Percentiles rank a stretch among this genome's conserved stretches.
These are phyloP conservation scores for Ophraella communa DNA, from an alignment of 2,888 invertebrate genomes.

Conservation along the genomic window DNA sequence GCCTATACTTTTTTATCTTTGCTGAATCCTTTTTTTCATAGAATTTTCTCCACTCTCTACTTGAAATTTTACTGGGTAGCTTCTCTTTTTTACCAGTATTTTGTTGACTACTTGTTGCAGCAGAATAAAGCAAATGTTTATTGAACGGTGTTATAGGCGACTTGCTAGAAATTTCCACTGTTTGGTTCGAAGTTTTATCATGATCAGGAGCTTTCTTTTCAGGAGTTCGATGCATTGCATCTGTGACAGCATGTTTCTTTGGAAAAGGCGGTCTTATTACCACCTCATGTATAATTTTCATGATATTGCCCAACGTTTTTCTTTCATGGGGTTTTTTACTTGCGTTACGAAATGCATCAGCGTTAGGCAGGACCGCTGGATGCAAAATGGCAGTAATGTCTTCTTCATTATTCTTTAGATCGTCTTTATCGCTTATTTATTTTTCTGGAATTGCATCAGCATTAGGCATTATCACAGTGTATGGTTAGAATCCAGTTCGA, in stretches of 20 bases:
- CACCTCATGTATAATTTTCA: neutral
- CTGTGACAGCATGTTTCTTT: neutral
- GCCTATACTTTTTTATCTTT: too few relatives aligned
- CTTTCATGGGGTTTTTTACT: neutral
- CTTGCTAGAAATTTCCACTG: neutral
- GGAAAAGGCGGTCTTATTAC: too few relatives aligned
- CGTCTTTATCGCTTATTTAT: neutral
- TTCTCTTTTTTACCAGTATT: too few relatives aligned
- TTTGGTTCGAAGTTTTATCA: neutral
- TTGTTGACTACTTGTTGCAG: too few relatives aligned
- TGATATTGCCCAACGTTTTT: neutral
- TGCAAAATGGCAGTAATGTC: neutral
- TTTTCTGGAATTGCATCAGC: neutral
- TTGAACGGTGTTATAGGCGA: neutral
- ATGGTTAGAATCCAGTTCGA: too few relatives aligned
- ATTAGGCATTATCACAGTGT: too few relatives aligned
- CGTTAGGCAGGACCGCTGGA: neutral
- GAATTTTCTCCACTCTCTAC: too few relatives aligned
- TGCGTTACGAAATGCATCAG: too few relatives aligned
- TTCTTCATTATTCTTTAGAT: neutral
- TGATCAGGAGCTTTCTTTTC: neutral
- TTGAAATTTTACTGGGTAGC: too few relatives aligned
- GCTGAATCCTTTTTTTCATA: too few relatives aligned
- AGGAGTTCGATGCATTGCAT: neutral
- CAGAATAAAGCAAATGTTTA: too few relatives aligned